Percentiles rank a stretch among this genome's conserved stretches.
Conservation (phyloP, 2,797 vertebrate genomes). For the Oreortyx pictus region DNA sequence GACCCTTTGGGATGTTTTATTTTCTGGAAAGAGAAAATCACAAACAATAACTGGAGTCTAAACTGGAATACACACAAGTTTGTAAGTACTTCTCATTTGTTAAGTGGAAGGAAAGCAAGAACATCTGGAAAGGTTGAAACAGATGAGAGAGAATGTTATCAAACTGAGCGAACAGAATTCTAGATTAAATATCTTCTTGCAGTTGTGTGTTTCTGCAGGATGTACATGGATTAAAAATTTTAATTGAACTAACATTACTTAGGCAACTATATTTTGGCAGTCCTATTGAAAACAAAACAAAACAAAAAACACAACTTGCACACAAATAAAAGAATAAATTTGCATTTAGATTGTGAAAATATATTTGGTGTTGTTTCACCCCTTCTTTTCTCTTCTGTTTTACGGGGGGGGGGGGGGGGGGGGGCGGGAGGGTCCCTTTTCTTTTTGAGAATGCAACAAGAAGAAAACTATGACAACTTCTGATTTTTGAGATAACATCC, state of each 20-base stretch:
- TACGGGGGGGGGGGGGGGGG: too few species aligned
- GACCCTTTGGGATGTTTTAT: background rate
- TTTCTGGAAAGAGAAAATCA: background rate
- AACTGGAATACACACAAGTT: background rate
- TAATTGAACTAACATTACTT: constrained; percentile 17
- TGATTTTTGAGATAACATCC: background rate
- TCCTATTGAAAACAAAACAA: background rate
- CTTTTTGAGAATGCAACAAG: background rate
- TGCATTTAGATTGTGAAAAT: background rate
- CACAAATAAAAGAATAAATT: background rate
- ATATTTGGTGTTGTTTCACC: background rate
- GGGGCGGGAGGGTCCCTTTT: background rate
- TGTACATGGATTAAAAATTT: background rate
- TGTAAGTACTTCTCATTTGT: background rate
- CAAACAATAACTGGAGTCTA: background rate
- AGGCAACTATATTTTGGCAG: background rate
- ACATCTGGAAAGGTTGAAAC: background rate
- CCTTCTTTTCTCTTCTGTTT: background rate
- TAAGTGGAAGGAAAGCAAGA: background rate
- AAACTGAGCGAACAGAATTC: background rate
- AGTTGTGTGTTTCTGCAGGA: background rate
- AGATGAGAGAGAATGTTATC: background rate
- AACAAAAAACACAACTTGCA: background rate
- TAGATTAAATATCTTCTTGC: background rate
- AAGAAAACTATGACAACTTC: background rate